These are phyloP conservation scores for Nannospalax galili DNA, from an alignment of 2,113 vertebrate species.

Conservation along the genomic window DNA sequence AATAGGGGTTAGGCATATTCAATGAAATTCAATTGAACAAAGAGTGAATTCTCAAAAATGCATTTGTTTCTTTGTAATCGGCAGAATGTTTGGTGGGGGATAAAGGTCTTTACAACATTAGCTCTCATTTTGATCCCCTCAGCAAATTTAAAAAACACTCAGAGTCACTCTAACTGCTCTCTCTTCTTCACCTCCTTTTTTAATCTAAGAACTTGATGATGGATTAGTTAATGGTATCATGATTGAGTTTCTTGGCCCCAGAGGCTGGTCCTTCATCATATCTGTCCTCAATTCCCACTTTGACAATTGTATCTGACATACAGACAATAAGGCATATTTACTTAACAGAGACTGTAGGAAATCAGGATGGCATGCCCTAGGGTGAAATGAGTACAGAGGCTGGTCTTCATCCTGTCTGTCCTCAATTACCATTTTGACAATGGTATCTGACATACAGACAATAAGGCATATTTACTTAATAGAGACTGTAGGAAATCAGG, in stretches of 20 bases:
- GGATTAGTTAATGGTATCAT: not conserved
- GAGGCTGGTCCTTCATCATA: not conserved
- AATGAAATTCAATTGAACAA: not conserved
- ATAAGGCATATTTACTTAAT: conserved; percentile 10
- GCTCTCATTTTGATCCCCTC: not conserved
- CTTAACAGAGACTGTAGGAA: too few relatives aligned
- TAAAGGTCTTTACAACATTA: not conserved
- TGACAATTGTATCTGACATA: too few relatives aligned
- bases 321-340: too few relatives aligned
- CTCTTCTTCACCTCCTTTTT: not conserved
- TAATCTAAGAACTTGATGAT: not conserved
- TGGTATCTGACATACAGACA: not conserved
- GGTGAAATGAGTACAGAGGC: too few relatives aligned
- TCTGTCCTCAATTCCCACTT: too few relatives aligned
- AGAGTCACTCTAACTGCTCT: not conserved
- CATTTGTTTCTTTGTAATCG: not conserved
- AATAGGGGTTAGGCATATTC: not conserved
- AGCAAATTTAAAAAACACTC: too few relatives aligned
- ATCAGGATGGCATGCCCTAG: too few relatives aligned
- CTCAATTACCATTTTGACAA: not conserved
- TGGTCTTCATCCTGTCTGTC: too few relatives aligned
- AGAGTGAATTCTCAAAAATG: not conserved
- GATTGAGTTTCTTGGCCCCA: too few relatives aligned
- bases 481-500: too few relatives aligned
- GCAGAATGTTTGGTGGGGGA: not conserved